Conservation (phyloP, 2,888 invertebrate species). For the Theristus sp. region DNA sequence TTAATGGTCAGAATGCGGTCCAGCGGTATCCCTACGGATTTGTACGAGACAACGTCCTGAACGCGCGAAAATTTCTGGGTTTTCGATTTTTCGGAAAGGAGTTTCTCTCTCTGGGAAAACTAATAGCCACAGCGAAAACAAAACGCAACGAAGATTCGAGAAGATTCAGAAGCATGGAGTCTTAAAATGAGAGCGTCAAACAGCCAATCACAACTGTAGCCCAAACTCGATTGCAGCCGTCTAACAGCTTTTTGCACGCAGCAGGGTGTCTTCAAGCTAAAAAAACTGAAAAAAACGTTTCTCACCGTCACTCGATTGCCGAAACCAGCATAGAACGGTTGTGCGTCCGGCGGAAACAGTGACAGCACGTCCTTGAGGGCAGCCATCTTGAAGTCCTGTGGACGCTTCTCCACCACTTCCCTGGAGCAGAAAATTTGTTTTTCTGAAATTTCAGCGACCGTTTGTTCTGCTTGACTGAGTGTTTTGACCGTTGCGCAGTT, state of each 20-base stretch:
- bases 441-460: too few species aligned
- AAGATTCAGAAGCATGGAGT: too few species aligned
- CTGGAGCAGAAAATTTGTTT: too few species aligned
- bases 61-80: slow-evolving; percentile 24
- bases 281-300: not conserved
- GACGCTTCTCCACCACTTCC: slow-evolving; percentile 96
- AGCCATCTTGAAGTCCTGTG: slow-evolving; percentile 96
- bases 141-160: too few species aligned
- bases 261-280: not conserved
- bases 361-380: slow-evolving; percentile 87
- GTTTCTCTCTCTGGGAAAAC: too few species aligned
- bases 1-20: slow-evolving; percentile 94
- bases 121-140: too few species aligned
- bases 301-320: slow-evolving; percentile 89
- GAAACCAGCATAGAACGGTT: slow-evolving; percentile 96
- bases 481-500: not conserved
- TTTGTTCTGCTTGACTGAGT: not conserved
- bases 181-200: too few species aligned
- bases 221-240: too few species aligned
- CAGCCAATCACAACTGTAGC: not conserved
- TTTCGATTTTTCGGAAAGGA: too few species aligned
- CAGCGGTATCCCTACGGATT: slow-evolving; percentile 84
- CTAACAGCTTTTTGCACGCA: too few species aligned
- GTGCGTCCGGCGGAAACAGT: slow-evolving; percentile 60
- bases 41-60: slow-evolving; percentile 89